These are phyloP conservation scores for Andrena praecox DNA, from an alignment of 2,888 invertebrate species.

Conservation along the genomic window DNA sequence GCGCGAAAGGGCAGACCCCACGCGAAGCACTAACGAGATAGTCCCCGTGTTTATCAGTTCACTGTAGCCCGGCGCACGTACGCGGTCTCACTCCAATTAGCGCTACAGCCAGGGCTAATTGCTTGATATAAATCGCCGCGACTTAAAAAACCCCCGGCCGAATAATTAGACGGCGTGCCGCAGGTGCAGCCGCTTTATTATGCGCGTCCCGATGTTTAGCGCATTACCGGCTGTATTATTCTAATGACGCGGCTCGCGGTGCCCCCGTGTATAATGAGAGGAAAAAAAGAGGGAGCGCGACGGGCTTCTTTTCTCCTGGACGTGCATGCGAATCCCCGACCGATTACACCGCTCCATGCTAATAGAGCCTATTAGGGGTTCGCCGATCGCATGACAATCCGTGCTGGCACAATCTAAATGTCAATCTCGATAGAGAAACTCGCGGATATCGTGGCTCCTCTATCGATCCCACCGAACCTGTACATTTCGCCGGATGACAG, in stretches of 20 bases:
- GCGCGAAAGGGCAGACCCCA: constrained; percentile 55
- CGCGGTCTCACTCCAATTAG: constrained; percentile 72
- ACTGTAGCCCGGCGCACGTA: constrained; percentile 49
- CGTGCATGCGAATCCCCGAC: constrained; percentile 47
- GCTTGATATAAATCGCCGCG: constrained; percentile 73
- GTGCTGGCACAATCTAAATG: constrained; percentile 44
- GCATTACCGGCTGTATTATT: constrained; percentile 48
- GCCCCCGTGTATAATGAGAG: constrained; percentile 43
- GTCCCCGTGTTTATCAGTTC: constrained; percentile 65
- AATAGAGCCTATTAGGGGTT: constrained; percentile 60
- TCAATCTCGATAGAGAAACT: constrained; percentile 51
- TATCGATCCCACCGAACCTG: constrained; percentile 26
- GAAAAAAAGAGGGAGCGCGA: constrained; percentile 2
- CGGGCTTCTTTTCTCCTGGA: constrained; percentile 37
- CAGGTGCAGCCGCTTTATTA: constrained; percentile 65
- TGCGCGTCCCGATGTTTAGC: constrained; percentile 63
- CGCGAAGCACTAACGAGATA: constrained; percentile 68
- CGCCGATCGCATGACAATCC: constrained; percentile 47
- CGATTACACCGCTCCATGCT: constrained; percentile 63
- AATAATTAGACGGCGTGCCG: constrained; percentile 68
- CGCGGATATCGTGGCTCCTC: constrained; percentile 36
- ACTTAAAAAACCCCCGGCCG: constrained; percentile 66
- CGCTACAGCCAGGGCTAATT: constrained; percentile 72
- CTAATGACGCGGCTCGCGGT: constrained; percentile 50
- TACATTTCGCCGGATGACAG: constrained; percentile 3